phyloP scores from a whole-genome alignment of 2,888 invertebrate species.

The Icerya purchasi region DNA sequence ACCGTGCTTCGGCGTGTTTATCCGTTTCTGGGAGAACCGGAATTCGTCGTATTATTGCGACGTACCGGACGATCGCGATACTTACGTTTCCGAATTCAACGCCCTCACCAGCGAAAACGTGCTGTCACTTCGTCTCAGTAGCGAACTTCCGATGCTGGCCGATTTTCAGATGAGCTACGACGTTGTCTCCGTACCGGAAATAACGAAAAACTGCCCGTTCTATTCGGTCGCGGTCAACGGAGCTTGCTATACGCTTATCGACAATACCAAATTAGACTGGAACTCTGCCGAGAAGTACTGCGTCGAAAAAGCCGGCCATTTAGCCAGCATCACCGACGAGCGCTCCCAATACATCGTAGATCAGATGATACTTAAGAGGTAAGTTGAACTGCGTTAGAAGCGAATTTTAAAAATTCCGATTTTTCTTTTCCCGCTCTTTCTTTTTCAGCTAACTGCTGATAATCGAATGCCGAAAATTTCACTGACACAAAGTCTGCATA shows the following conservation, averaged over 20 bases:
- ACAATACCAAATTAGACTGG: slow-evolving; percentile 38
- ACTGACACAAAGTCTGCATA: no score
- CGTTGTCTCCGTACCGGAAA: slow-evolving; percentile 36
- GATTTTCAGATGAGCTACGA: slow-evolving; percentile 17
- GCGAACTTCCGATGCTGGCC: not conserved
- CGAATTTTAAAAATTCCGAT: not conserved
- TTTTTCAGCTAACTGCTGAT: no score
- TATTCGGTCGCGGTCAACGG: slow-evolving; percentile 46
- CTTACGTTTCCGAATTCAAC: not conserved
- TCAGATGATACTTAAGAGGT: slow-evolving; percentile 41
- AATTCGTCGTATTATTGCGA: not conserved
- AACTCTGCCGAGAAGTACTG: slow-evolving; percentile 45
- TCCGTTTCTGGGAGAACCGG: not conserved
- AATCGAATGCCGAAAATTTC: no score
- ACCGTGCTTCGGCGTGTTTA: not conserved
- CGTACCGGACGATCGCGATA: not conserved
- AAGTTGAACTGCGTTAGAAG: slow-evolving; percentile 21
- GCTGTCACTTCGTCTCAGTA: slow-evolving; percentile 2
- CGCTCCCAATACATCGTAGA: slow-evolving; percentile 40
- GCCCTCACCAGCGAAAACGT: not conserved
- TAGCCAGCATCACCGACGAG: slow-evolving; percentile 41
- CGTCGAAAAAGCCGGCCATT: slow-evolving; percentile 38
- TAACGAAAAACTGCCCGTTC: slow-evolving; percentile 43
- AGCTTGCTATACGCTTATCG: slow-evolving; percentile 40
- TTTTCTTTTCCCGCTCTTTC: no score